Evolutionary conservation across 2,888 invertebrate genomes (phyloP).

Genomic region (Harpalus rufipes): DNA sequence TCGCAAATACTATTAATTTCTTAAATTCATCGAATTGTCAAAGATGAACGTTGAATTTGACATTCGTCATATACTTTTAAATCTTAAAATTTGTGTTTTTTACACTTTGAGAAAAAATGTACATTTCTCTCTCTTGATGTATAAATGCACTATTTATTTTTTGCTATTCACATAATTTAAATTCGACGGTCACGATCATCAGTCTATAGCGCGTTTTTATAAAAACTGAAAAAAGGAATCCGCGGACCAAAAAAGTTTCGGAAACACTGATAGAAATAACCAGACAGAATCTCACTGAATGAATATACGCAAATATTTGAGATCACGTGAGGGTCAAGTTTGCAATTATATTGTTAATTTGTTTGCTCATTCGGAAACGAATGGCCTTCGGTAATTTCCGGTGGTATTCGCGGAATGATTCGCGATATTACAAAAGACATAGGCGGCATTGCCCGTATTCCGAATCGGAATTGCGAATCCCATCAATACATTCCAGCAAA

Average conservation of each 20-base stretch:
- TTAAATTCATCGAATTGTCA: too few relatives aligned
- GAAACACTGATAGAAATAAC: background rate
- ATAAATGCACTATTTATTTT: too few relatives aligned
- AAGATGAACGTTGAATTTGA: too few relatives aligned
- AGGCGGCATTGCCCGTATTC: conserved; percentile 48
- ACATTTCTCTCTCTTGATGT: too few relatives aligned
- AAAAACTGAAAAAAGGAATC: too few relatives aligned
- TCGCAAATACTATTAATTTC: too few relatives aligned
- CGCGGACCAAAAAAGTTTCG: background rate
- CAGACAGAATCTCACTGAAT: background rate
- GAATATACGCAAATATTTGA: conserved; percentile 29
- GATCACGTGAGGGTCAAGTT: background rate
- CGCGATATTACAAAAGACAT: conserved; percentile 58
- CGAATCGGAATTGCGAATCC: conserved; percentile 37
- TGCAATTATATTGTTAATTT: conserved; percentile 45
- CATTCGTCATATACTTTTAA: too few relatives aligned
- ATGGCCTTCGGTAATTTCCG: conserved; percentile 49
- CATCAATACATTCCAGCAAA: conserved; percentile 61
- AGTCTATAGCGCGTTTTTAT: too few relatives aligned
- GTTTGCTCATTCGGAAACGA: conserved; percentile 40
- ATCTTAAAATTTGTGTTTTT: too few relatives aligned
- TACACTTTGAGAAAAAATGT: too few relatives aligned
- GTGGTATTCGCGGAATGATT: conserved; percentile 57
- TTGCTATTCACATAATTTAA: too few relatives aligned
- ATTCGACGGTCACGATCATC: too few relatives aligned